A percentile compares a stretch with the other conserved stretches of the same genome.
Conservation (phyloP, 2,888 invertebrate species). For the Gnatocerus cornutus region DNA sequence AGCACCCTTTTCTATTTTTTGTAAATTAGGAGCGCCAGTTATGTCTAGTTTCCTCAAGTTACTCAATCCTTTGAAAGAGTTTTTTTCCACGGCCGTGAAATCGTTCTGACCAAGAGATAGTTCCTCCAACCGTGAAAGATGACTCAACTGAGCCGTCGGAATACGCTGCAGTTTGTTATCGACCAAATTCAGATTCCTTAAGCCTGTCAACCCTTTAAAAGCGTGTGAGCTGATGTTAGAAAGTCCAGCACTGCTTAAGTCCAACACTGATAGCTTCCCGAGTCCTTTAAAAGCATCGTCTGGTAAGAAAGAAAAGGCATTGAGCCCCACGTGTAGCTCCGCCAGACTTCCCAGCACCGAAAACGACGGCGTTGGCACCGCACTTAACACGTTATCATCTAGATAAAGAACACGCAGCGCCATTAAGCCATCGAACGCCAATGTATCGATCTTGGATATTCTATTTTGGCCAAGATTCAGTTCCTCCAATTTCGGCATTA, state of each 20-base stretch:
- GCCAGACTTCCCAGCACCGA: constrained; percentile 84
- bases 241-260: constrained; percentile 86
- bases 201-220: constrained; percentile 83
- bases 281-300: constrained; percentile 87
- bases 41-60: constrained; percentile 86
- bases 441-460: constrained; percentile 85
- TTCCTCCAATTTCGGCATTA: constrained; percentile 85
- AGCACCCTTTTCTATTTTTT: constrained; percentile 83
- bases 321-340: constrained; percentile 88
- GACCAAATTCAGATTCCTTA: constrained; percentile 85
- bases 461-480: constrained; percentile 90
- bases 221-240: constrained; percentile 85
- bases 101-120: constrained; percentile 89
- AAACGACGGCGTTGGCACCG: constrained; percentile 84
- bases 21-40: constrained; percentile 83
- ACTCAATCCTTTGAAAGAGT: constrained; percentile 85
- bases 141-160: constrained; percentile 83
- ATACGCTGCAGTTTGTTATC: constrained; percentile 84
- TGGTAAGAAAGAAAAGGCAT: constrained; percentile 84
- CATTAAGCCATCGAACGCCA: constrained; percentile 83
- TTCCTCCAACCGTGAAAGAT: constrained; percentile 84
- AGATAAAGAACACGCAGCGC: constrained; percentile 87
- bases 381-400: constrained; percentile 87
- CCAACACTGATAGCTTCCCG: constrained; percentile 82
- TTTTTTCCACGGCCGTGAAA: constrained; percentile 79